Evolutionary conservation across 2,797 vertebrate genomes (phyloP), one percentile per base, ranked within the genome.

Genomic region (Sebastes goodei): DNA sequence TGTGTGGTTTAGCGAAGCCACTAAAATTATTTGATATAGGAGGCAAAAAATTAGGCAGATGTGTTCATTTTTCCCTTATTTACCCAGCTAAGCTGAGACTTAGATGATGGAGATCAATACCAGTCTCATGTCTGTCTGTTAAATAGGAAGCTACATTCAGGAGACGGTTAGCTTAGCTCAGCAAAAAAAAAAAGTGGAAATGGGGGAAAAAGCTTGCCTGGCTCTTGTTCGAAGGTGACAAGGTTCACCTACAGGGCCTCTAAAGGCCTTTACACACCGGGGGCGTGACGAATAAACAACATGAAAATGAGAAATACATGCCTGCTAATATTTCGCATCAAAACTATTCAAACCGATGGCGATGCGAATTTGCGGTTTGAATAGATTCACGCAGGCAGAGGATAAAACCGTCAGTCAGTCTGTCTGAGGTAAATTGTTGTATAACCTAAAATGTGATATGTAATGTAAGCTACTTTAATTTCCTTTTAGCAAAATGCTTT

Each of bases 1-100:
- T 27, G 60, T 2, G 0, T 85, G 76, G 76, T 74, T 67, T 70
- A 73, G 56, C 80, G 33, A 70, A 74, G 56, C n/a, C 10, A 25
- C 32, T 23, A 20, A 3, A 35, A 29, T 66, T 69, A 67, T 70
- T 62, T 70, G 25, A 10, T 53, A 42, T 27, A 52, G 64, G 32
- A 65, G 23, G 11, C 2, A 64, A 57, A 49, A 29, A 72, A 35
- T 15, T 30, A 23, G 15, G 21, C 9, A 56, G 32, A 65, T 17
- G 32, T 27, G 32, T 30, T 71, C 1, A 49, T 32, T 46, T 66
- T 14, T 23, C 7, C 4, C 14, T 35, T 53, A 63, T 63, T 70
- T 27, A 66, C 11, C 8, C 17, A 61, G 42, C 10, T 11, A 69
- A 5, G 30, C 8, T 56, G 8, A 23, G 8, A 4, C 4, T 67